Percentiles rank a stretch among this genome's conserved stretches.
These are phyloP conservation scores for Daubentonia madagascariensis DNA, from an alignment of 2,113 vertebrate species.

Conservation along the genomic window DNA sequence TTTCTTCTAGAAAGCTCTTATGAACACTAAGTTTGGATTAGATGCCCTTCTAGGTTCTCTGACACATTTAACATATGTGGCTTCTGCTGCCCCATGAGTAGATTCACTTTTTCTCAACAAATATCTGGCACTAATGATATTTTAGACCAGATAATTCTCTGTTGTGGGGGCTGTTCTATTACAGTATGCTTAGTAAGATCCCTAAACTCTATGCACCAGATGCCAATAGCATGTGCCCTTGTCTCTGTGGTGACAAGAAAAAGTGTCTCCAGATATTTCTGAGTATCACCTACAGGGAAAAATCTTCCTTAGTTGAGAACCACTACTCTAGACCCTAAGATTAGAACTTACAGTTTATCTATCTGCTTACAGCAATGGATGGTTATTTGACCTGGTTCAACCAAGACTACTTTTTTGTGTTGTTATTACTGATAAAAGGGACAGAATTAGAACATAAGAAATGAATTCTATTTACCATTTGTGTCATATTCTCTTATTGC, in stretches of 20 bases:
- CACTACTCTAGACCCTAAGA: neutral
- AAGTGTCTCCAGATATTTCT: neutral
- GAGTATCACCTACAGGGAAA: neutral
- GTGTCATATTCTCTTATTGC: neutral
- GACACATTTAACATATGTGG: neutral
- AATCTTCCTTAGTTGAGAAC: neutral
- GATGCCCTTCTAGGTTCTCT: neutral
- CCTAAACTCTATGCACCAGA: neutral
- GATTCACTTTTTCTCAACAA: neutral
- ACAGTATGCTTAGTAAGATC: neutral
- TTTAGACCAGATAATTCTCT: neutral
- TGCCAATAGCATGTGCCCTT: rapidly evolving
- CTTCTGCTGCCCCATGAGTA: neutral
- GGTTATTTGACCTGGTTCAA: neutral
- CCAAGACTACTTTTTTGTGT: neutral
- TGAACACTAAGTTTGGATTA: neutral
- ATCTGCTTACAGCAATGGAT: neutral
- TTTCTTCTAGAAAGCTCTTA: neutral
- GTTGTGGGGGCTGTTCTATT: neutral
- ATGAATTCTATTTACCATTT: neutral
- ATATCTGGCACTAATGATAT: neutral
- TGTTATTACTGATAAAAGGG: neutral
- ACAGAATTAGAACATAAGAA: neutral
- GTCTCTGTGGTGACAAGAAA: neutral
- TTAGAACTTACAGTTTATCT: neutral